phyloP scores from a whole-genome alignment of 2,113 vertebrate genomes.

The Spea multiplicata region DNA sequence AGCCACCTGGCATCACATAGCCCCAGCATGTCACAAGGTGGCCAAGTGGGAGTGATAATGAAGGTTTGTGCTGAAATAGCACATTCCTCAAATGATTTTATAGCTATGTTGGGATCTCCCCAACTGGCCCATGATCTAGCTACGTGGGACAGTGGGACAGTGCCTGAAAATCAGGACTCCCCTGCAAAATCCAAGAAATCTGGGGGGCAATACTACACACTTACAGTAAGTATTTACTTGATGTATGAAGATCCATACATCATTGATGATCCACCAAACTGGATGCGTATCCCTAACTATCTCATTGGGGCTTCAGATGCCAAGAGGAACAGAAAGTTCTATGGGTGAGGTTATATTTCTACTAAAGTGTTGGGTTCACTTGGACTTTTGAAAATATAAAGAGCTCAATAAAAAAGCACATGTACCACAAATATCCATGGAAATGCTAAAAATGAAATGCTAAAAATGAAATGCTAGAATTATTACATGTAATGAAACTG shows the following conservation, averaged over 20 bases:
- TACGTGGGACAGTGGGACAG: too few relatives aligned
- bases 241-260: neutral
- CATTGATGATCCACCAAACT: neutral
- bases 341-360: neutral
- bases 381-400: neutral
- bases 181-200: too few relatives aligned
- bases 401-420: neutral
- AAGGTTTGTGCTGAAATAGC: too few relatives aligned
- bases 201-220: too few relatives aligned
- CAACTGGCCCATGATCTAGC: too few relatives aligned
- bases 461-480: constrained; percentile 4
- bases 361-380: neutral
- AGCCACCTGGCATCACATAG: too few relatives aligned
- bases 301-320: neutral
- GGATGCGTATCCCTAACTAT: constrained; percentile 9
- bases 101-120: too few relatives aligned
- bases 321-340: neutral
- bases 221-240: neutral
- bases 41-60: too few relatives aligned
- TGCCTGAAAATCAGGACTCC: too few relatives aligned
- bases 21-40: too few relatives aligned
- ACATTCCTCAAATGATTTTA: too few relatives aligned
- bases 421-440: neutral
- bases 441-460: neutral
- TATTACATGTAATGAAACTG: constrained; percentile 17